Evolutionary conservation across 2,113 vertebrate species (phyloP), one percentile per base, ranked within the genome.

Genomic region (Haliaeetus leucogaster): DNA sequence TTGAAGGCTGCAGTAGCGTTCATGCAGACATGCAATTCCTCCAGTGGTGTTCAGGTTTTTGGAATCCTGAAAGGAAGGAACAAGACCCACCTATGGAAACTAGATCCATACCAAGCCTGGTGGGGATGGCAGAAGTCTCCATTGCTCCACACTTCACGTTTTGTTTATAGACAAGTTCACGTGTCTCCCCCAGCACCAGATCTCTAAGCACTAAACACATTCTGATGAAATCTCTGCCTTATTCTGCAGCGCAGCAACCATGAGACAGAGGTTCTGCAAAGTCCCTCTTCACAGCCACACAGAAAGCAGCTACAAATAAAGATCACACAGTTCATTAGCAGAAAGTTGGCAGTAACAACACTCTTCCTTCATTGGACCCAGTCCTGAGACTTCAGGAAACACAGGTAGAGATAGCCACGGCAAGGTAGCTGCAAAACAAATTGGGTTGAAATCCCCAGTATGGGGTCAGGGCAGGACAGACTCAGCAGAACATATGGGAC

Each of bases 401-500:
- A 34, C 9, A 42, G 52, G 36, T 0, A 47, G 40, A 70, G 61
- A 26, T 1, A 27, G 27, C 18, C 56, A 42, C 2, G 0, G 56
- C 61, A 68, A 59, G 21, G 32, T 5, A 71, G 30, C 30, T 11
- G 10, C 19, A 43, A 53, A 63, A 32, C 21, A 79, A 21, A n/a
- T 1, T 2, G 50, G 27, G 45, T 3, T 16, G 5, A 55, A 47
- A 65, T 3, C 10, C 32, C 34, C 11, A 2, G 23, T 0, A 21
- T 9, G 11, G 25, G 30, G 26, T 26, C n/a, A 47, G 30, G 20
- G 53, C 32, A 40, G 68, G 34, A 61, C 52, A 68, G 48, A 30
- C 3, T 3, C 12, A 10, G 19, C 30, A 55, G 38, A 50, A 38
- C 11, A 4, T 0, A 0, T 0, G 9, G 30, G 19, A 7, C 26